Base-by-base conservation (phyloP, 2,888 invertebrate species). In the Loripinus fragilis region DNA sequence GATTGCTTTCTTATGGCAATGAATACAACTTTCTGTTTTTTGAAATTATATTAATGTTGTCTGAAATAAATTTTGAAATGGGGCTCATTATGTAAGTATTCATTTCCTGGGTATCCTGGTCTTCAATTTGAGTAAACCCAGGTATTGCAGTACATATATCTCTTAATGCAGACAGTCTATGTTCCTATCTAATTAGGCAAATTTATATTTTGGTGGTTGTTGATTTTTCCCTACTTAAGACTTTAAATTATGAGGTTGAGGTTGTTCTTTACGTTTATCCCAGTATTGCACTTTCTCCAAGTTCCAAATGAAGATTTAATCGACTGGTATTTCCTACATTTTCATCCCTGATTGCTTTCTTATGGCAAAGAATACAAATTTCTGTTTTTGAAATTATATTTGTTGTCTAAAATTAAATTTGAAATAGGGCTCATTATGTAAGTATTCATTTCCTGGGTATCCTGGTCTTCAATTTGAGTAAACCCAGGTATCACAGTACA, bases 101-200 rank as follows among this genome's bases (percentile, higher is more conserved):
- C 42, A 67, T 67, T 67, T 67, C 41, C 25, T 67, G 67, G 15
- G 42, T 45, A 42, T 67, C 67, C 25, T 67, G 67, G 23, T n/a
- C 23, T 12, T 42, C 17, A 35, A 2, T 67, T 42, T 42, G 25
- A 25, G 67, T 42, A 23, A 67, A 67, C 23, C 42, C 42, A 12
- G 67, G 67, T 42, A 67, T 41, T 35, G 42, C 67, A 25, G 25
- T 42, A 67, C 67, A 28, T 8, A 67, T 30, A 42, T 41, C 42
- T 42, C 67, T 67, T 67, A 67, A 67, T 67, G 67, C 41, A 67
- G n/a, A 23, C 42, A 17, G 23, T n/a, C n/a, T n/a, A n/a, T n/a
- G n/a, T n/a, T n/a, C n/a, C n/a, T n/a, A 5, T 35, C 3, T 10
- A 66, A 2, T 35, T 66, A 35, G 2, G 33, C 38, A 33, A 38